These are phyloP conservation scores for Turritopsis rubra DNA, from an alignment of 30 jellyfish, hydroid and myxozoan genomes.

Conservation along the genomic window DNA sequence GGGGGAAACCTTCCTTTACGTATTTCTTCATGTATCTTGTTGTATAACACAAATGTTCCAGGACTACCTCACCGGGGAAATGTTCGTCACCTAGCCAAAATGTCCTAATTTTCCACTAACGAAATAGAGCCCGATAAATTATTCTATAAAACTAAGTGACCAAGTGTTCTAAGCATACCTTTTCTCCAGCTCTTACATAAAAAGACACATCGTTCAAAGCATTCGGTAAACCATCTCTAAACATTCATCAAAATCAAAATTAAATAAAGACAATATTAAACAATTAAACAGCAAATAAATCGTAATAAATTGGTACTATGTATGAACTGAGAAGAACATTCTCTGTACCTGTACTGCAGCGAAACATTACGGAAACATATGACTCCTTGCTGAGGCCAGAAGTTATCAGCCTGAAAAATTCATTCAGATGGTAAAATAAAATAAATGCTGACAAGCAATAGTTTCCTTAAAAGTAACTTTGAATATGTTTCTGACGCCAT, in stretches of 20 bases:
- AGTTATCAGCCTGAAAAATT: conserved; percentile 30
- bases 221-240: conserved; percentile 59
- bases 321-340: background rate
- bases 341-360: conserved; percentile 55
- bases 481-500: background rate
- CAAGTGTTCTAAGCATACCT: too few species aligned
- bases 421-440: background rate
- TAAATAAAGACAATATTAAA: background rate
- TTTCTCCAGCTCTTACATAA: conserved; percentile 54
- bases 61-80: too few species aligned
- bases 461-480: background rate
- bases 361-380: conserved; percentile 53
- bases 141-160: too few species aligned
- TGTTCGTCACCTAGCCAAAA: background rate
- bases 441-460: background rate
- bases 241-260: background rate
- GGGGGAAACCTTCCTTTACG: too few species aligned
- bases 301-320: too few species aligned
- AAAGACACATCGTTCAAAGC: conserved; percentile 52
- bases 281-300: background rate
- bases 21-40: too few species aligned
- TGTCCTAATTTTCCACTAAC: background rate
- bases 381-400: conserved; percentile 77
- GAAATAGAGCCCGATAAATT: conserved; percentile 3
- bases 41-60: too few species aligned